A percentile compares a stretch with the other conserved stretches of the same genome.
These are phyloP conservation scores for Ditylenchus dipsaci DNA, from an alignment of 1,140 invertebrate species.

Conservation along the genomic window DNA sequence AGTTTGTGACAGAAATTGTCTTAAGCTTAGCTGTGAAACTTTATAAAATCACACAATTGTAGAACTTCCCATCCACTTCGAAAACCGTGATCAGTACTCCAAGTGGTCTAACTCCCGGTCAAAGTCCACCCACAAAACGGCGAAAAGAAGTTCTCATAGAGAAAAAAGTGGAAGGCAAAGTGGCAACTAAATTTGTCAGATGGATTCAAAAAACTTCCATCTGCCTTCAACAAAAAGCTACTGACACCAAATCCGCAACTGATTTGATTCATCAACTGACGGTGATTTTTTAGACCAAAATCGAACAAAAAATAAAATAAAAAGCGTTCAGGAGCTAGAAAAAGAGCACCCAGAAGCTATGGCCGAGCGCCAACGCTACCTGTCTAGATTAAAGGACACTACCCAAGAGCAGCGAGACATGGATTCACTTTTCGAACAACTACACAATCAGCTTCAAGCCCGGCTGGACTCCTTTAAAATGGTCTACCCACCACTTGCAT, in stretches of 20 bases:
- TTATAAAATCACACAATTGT: no score
- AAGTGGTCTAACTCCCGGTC: no score
- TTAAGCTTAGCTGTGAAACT: no score
- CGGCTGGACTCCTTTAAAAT: slow-evolving; percentile 12
- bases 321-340: neutral
- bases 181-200: neutral
- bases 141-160: neutral
- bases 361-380: neutral
- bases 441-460: neutral
- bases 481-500: slow-evolving; percentile 20
- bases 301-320: neutral
- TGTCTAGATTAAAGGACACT: neutral
- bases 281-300: neutral
- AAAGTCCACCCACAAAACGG: no score
- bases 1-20: no score
- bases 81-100: no score
- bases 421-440: neutral
- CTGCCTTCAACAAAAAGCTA: neutral
- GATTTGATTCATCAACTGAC: neutral
- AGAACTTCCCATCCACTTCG: no score
- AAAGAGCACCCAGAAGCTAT: neutral
- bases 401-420: neutral
- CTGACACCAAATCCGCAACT: neutral
- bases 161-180: neutral
- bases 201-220: neutral